A percentile compares a stretch with the other conserved stretches of the same genome.
phyloP scores from a whole-genome alignment of 2,888 invertebrate species.

The Saturnia pavonia region DNA sequence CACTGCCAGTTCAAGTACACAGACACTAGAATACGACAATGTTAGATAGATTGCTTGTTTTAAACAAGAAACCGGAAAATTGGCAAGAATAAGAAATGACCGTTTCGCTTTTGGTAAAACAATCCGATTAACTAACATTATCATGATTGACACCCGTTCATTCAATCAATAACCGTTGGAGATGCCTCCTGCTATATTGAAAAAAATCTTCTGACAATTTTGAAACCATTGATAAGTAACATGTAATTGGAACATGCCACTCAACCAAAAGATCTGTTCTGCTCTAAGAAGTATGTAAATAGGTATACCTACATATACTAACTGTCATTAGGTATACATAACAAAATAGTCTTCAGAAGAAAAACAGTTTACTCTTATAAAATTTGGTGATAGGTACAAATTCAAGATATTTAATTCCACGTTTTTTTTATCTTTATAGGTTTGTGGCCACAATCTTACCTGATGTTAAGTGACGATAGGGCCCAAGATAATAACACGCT shows the following conservation, averaged over 20 bases:
- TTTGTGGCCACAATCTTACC: no score
- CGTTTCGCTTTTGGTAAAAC: neutral
- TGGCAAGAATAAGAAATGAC: neutral
- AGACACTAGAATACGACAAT: constrained; percentile 12
- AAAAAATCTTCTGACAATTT: no score
- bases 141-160: neutral
- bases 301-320: neutral
- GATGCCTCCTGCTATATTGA: no score
- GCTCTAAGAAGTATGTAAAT: neutral
- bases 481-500: no score
- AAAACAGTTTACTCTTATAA: neutral
- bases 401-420: neutral
- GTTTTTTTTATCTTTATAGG: no score
- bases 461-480: no score
- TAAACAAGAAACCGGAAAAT: neutral
- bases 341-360: neutral
- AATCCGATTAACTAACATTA: neutral
- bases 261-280: neutral
- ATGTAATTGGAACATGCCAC: neutral
- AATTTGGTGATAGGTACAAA: neutral
- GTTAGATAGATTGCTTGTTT: constrained; percentile 26
- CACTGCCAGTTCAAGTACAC: constrained; percentile 6
- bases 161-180: no score
- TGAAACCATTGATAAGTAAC: no score
- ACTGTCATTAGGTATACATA: neutral